Conservation (phyloP, 2,113 vertebrate species). For the Labeo catla region DNA sequence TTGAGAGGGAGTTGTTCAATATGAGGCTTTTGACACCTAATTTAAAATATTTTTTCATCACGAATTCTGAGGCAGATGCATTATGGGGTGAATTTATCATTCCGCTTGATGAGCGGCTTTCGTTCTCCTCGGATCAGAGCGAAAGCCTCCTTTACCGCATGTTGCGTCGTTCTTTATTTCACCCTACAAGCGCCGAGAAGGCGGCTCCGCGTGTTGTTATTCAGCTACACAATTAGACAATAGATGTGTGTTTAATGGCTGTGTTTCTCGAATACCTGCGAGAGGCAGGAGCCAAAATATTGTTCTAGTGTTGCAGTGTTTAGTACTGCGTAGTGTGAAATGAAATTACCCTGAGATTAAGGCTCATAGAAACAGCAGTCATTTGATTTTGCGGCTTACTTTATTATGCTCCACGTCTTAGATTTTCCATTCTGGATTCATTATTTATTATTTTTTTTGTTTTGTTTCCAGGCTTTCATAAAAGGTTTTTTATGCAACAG, state of each 20-base stretch:
- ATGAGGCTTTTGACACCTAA: constrained; percentile 53
- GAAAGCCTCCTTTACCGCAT: constrained; percentile 46
- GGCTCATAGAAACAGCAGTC: constrained; percentile 13
- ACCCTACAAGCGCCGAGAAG: not conserved
- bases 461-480: constrained; percentile 22
- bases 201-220: not conserved
- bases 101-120: constrained; percentile 63
- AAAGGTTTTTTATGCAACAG: not conserved
- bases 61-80: constrained; percentile 54
- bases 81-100: constrained; percentile 66
- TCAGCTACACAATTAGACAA: constrained; percentile 6
- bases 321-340: not conserved
- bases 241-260: constrained; percentile 3
- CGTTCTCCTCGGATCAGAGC: constrained; percentile 56
- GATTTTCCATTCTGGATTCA: constrained; percentile 1
- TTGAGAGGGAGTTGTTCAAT: constrained; percentile 36
- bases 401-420: not conserved
- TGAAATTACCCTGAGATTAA: constrained; percentile 35
- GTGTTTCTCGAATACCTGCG: not conserved
- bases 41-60: constrained; percentile 62
- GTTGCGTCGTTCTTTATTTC: constrained; percentile 33
- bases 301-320: constrained; percentile 10
- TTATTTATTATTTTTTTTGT: constrained; percentile 41
- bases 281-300: constrained; percentile 9
- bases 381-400: constrained; percentile 20